These are phyloP conservation scores for Phenganax subtilis DNA, from an alignment of 92 coral and sea anemone species.

Conservation along the genomic window DNA sequence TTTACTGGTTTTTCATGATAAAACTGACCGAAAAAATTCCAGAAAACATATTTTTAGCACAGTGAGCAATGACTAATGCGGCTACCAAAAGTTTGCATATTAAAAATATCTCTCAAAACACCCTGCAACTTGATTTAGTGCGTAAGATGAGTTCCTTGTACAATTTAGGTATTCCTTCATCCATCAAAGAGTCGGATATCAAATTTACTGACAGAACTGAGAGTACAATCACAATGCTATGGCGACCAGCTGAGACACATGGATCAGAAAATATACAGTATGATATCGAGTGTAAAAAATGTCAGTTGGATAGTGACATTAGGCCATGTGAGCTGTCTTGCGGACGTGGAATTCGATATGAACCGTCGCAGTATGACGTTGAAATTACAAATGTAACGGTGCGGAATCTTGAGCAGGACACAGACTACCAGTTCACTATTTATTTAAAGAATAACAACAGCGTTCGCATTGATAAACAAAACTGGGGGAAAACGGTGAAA, in stretches of 20 bases:
- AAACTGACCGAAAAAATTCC: not conserved
- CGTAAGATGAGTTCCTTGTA: not conserved
- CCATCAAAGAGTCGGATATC: not conserved
- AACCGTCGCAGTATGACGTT: conserved; percentile 48
- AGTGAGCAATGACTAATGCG: no score
- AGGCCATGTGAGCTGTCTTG: conserved; percentile 50
- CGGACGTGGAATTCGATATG: conserved; percentile 29
- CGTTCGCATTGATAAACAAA: not conserved
- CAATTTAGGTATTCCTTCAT: conserved; percentile 9
- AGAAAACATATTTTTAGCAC: not conserved
- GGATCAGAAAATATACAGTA: conserved; percentile 17
- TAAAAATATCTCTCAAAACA: not conserved
- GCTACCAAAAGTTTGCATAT: not conserved
- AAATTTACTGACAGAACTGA: not conserved
- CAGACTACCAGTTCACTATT: conserved; percentile 56
- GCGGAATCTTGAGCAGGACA: conserved; percentile 46
- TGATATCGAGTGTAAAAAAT: conserved; percentile 58
- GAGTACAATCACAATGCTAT: not conserved
- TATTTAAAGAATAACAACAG: conserved; percentile 52
- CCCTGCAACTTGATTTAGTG: no score
- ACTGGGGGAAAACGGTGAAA: not conserved
- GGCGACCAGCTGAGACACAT: not conserved
- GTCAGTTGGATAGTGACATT: conserved; percentile 43
- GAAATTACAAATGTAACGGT: conserved; percentile 48
- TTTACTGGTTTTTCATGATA: not conserved